Evolutionary conservation across 2,888 invertebrate genomes (phyloP).

Genomic region (Drosophila glabriapex): DNA sequence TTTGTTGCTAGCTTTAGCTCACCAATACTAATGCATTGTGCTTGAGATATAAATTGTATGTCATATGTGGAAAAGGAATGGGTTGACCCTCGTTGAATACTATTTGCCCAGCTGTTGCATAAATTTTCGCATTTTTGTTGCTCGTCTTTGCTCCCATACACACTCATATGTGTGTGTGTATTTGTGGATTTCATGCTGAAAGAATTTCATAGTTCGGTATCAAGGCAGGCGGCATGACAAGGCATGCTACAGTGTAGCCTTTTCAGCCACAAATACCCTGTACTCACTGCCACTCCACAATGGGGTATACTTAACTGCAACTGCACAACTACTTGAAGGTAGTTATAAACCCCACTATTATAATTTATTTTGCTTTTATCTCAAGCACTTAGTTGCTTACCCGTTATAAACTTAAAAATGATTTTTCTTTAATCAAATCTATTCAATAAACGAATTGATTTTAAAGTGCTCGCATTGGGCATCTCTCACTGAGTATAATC

Average conservation of each 20-base stretch:
- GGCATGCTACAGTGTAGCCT: slow-evolving; percentile 34
- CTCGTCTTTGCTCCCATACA: slow-evolving; percentile 31
- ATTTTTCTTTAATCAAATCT: background rate
- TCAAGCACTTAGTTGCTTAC: background rate
- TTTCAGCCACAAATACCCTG: slow-evolving; percentile 24
- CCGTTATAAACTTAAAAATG: background rate
- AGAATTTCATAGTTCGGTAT: slow-evolving; percentile 61
- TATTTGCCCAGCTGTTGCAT: slow-evolving; percentile 75
- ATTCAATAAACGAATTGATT: background rate
- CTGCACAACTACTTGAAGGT: background rate
- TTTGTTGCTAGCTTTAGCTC: background rate
- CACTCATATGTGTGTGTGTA: slow-evolving; percentile 5
- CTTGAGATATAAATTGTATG: background rate
- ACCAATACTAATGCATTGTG: background rate
- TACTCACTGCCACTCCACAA: background rate
- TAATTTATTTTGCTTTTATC: background rate
- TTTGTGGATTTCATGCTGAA: slow-evolving; percentile 66
- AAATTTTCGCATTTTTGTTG: slow-evolving; percentile 71
- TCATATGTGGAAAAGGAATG: background rate
- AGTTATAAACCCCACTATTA: background rate
- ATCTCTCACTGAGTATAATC: background rate
- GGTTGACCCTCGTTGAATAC: slow-evolving; percentile 54
- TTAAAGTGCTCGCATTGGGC: no score
- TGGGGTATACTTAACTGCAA: background rate
- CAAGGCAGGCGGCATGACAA: slow-evolving; percentile 60